These are phyloP conservation scores for Astyanax mexicanus DNA, from an alignment of 2,797 vertebrate genomes.

Conservation along the genomic window DNA sequence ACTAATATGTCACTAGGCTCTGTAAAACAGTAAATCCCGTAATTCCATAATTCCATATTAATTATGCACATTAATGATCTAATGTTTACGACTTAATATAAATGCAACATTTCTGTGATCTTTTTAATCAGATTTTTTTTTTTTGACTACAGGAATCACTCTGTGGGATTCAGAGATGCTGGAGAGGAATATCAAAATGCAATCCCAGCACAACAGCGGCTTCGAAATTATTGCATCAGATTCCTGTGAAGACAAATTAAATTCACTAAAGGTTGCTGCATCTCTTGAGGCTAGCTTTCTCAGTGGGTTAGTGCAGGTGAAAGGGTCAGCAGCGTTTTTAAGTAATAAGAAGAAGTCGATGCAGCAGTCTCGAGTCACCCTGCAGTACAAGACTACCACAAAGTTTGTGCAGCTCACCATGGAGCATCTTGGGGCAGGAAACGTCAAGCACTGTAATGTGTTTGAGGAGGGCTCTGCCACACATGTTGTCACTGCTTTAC, in stretches of 20 bases:
- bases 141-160: slow-evolving; percentile 52
- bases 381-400: slow-evolving; percentile 56
- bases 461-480: slow-evolving; percentile 62
- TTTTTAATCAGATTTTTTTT: not conserved
- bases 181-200: slow-evolving; percentile 39
- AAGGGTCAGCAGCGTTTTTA: slow-evolving; percentile 63
- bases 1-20: too few species aligned
- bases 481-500: slow-evolving; percentile 67
- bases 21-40: too few species aligned
- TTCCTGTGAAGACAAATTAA: slow-evolving; percentile 51
- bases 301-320: slow-evolving; percentile 48
- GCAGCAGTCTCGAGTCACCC: too few species aligned
- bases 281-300: slow-evolving; percentile 59
- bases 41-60: too few species aligned
- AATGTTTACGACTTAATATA: too few species aligned
- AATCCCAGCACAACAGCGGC: slow-evolving; percentile 53
- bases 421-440: slow-evolving; percentile 58
- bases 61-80: too few species aligned
- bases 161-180: slow-evolving; percentile 58
- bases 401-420: too few species aligned
- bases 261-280: slow-evolving; percentile 50
- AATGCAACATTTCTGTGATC: too few species aligned
- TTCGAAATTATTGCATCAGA: slow-evolving; percentile 60
- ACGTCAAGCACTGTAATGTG: slow-evolving; percentile 53
- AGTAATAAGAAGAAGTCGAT: too few species aligned